Conservation (phyloP, 2,888 invertebrate species). For the Pseudococcus longispinus region DNA sequence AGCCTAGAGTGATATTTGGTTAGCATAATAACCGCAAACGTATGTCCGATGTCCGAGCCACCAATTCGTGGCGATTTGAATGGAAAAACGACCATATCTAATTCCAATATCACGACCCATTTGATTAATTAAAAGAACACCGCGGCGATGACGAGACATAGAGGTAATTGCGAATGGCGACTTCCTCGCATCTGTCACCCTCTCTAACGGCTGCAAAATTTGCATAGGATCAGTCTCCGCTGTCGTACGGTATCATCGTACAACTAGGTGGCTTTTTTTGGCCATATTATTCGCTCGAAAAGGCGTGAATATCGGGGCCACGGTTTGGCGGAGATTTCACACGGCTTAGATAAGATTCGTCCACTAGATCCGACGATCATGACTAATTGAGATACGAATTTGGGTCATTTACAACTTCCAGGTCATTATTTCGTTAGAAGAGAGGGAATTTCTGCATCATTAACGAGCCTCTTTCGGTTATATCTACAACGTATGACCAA, state of each 20-base stretch:
- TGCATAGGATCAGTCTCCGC: constrained; percentile 17
- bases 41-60: no score
- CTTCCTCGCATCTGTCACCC: background rate
- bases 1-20: no score
- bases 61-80: no score
- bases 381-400: constrained; percentile 39
- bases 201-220: background rate
- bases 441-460: constrained; percentile 35
- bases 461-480: background rate
- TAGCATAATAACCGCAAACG: no score
- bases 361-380: background rate
- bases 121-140: constrained; percentile 28
- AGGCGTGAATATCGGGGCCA: background rate
- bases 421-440: constrained; percentile 5
- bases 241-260: background rate
- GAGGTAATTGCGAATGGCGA: background rate
- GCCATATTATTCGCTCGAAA: background rate
- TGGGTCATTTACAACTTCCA: constrained; percentile 37
- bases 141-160: background rate
- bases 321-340: background rate
- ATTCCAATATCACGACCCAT: constrained; percentile 1
- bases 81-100: constrained; percentile 2
- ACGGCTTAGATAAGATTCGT: background rate
- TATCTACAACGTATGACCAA: background rate
- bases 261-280: background rate